These are phyloP conservation scores for Ramphastos sulfuratus DNA, from an alignment of 2,113 vertebrate species.

Conservation along the genomic window DNA sequence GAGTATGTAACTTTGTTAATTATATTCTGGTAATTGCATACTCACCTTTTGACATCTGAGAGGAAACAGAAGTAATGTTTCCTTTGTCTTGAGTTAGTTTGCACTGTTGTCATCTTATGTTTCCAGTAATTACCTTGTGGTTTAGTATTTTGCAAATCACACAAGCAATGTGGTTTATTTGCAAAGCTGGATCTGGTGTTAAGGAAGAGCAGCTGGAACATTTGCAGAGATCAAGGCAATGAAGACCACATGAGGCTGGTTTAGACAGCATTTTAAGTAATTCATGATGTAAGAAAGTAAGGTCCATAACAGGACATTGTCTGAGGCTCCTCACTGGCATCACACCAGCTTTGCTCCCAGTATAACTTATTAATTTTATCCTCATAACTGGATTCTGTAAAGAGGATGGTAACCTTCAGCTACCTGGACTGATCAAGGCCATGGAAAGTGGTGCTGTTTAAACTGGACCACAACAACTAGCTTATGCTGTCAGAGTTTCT, in stretches of 20 bases:
- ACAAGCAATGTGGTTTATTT: background rate
- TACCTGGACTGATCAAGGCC: background rate
- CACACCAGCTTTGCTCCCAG: background rate
- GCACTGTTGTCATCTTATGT: background rate
- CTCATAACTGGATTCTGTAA: background rate
- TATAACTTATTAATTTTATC: background rate
- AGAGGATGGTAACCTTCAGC: background rate
- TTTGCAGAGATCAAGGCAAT: background rate
- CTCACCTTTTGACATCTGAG: constrained; percentile 21
- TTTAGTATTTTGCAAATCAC: background rate
- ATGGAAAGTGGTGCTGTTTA: background rate
- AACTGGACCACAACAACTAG: background rate
- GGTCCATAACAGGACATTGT: background rate
- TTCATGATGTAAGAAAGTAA: background rate
- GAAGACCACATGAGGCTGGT: background rate
- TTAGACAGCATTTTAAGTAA: background rate
- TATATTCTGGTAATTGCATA: constrained; percentile 51
- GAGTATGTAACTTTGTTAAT: constrained; percentile 37
- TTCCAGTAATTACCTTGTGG: constrained; percentile 22
- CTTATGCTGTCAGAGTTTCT: background rate
- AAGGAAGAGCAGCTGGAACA: background rate
- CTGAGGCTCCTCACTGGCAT: background rate
- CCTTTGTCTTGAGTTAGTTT: constrained; percentile 9
- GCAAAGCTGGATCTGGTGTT: background rate
- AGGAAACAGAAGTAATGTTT: constrained; percentile 19